phyloP scores from a whole-genome alignment of 2,797 vertebrate genomes.

The Loriculus beryllinus region DNA sequence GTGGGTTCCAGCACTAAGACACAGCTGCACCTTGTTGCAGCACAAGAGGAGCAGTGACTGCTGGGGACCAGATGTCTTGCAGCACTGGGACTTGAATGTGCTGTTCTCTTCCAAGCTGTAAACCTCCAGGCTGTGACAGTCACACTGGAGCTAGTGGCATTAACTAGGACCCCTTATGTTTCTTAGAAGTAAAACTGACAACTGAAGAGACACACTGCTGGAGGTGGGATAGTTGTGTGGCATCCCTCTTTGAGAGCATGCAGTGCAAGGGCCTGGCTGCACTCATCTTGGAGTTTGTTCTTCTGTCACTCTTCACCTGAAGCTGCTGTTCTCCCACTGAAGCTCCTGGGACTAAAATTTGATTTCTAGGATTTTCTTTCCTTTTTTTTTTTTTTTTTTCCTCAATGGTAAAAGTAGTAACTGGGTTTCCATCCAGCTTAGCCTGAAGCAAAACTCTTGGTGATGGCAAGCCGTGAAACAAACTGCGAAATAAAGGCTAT shows the following conservation, averaged over 20 bases:
- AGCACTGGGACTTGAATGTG: not conserved
- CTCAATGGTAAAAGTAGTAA: not conserved
- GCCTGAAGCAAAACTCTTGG: not conserved
- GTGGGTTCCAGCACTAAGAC: not conserved
- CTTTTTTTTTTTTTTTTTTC: not conserved
- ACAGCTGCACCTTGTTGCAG: not conserved
- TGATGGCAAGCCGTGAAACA: not conserved
- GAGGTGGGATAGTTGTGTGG: not conserved
- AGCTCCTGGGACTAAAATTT: not conserved
- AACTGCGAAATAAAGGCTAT: not conserved
- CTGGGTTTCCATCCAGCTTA: not conserved
- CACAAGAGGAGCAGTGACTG: fast-evolving
- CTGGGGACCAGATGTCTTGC: not conserved
- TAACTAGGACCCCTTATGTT: not conserved
- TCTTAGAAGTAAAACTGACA: not conserved
- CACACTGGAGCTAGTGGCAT: fast-evolving
- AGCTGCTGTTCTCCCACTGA: not conserved
- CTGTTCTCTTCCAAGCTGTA: not conserved
- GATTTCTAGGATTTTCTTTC: not conserved
- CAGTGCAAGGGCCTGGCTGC: not conserved
- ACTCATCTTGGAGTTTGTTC: not conserved
- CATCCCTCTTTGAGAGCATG: not conserved
- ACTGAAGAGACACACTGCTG: not conserved
- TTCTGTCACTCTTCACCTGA: not conserved
- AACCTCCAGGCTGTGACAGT: not conserved